These are phyloP conservation scores for Drosophila longiperda DNA, from an alignment of 2,888 invertebrate species.

Conservation along the genomic window DNA sequence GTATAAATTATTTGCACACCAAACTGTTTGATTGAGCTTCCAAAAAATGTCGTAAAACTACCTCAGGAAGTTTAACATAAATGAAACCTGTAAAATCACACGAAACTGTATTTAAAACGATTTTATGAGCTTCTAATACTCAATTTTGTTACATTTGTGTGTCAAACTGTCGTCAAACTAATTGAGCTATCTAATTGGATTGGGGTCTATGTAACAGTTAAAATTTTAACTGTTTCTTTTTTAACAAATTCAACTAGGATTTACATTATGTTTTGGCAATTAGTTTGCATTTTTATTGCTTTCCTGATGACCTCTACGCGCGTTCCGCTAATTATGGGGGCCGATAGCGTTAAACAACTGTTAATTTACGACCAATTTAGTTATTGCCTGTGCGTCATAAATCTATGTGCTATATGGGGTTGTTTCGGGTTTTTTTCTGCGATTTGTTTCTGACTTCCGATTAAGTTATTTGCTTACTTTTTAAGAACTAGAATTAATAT, in stretches of 20 bases:
- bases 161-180: conserved; percentile 2
- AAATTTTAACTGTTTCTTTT: conserved; percentile 6
- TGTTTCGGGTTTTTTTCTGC: conserved; percentile 4
- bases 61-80: conserved; percentile 33
- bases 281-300: conserved; percentile 39
- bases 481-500: not conserved
- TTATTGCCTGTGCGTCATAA: conserved; percentile 28
- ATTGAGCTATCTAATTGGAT: conserved; percentile 51
- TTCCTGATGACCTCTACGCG: conserved; percentile 59
- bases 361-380: conserved; percentile 17
- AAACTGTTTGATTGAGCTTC: conserved; percentile 15
- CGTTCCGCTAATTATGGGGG: conserved; percentile 37
- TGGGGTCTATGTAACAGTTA: conserved; percentile 20
- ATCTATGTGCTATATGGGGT: not conserved
- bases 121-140: conserved; percentile 21
- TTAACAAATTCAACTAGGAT: conserved; percentile 31
- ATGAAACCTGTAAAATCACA: conserved; percentile 20
- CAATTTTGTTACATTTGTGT: conserved; percentile 1
- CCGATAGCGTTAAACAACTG: conserved; percentile 33
- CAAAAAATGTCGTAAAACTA: conserved; percentile 11
- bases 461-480: not conserved
- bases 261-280: conserved; percentile 57
- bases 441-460: conserved; percentile 9
- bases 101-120: conserved; percentile 36
- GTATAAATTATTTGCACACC: conserved; percentile 5